These are phyloP conservation scores for Laticauda colubrina DNA, from an alignment of 2,113 vertebrate species.

Conservation along the genomic window DNA sequence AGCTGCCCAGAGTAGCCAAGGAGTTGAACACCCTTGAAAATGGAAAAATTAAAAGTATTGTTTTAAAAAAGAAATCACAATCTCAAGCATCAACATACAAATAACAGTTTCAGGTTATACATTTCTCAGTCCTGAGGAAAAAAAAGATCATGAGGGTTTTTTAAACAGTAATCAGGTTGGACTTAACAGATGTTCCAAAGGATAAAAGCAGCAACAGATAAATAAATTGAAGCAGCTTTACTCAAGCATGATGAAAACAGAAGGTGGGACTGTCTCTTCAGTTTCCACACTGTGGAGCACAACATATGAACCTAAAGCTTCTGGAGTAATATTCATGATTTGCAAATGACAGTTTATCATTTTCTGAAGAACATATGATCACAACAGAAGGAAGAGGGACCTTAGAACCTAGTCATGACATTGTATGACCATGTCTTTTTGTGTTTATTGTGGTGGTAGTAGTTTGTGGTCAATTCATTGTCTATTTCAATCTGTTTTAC, in stretches of 20 bases:
- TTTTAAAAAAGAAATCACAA: neutral
- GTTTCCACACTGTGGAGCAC: neutral
- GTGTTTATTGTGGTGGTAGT: neutral
- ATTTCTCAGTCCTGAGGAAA: neutral
- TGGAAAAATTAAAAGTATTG: neutral
- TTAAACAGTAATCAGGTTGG: neutral
- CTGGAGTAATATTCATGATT: neutral
- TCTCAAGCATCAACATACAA: neutral
- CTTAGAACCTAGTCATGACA: neutral
- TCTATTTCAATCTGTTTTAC: neutral
- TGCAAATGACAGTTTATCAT: neutral
- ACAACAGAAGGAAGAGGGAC: neutral
- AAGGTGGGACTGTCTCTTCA: neutral
- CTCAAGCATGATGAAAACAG: neutral
- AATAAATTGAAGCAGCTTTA: neutral
- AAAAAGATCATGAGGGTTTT: neutral
- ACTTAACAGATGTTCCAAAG: neutral
- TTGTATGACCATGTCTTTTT: neutral
- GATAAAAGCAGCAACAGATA: neutral
- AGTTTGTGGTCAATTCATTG: neutral
- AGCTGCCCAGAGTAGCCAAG: neutral
- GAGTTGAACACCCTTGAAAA: neutral
- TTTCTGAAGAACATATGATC: neutral
- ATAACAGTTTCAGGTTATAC: neutral
- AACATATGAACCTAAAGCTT: neutral